phyloP scores from a whole-genome alignment of 2,888 invertebrate genomes.

The Ophion obscuratus region DNA sequence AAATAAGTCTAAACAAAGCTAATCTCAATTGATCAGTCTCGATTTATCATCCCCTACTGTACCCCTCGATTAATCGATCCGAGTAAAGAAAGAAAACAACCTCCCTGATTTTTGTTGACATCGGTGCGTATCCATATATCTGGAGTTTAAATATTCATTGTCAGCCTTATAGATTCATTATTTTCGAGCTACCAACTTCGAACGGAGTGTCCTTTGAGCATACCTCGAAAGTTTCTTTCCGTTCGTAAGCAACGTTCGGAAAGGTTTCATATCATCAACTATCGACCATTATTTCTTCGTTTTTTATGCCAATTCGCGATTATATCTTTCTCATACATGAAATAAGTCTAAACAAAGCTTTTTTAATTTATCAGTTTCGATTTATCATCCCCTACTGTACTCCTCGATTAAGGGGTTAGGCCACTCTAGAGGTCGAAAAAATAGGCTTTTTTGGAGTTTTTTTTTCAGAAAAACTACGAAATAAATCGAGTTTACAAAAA shows the following conservation, averaged over 20 bases:
- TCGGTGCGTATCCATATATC: neutral
- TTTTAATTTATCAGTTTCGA: neutral
- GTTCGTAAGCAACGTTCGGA: too few relatives aligned
- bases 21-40: neutral
- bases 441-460: too few relatives aligned
- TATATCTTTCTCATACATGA: neutral
- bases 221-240: too few relatives aligned
- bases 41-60: neutral
- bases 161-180: neutral
- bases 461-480: too few relatives aligned
- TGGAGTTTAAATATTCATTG: neutral
- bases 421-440: too few relatives aligned
- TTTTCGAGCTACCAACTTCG: neutral
- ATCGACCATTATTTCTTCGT: neutral
- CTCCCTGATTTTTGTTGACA: neutral
- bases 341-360: neutral
- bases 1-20: neutral
- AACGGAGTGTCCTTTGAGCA: neutral
- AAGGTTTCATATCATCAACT: too few relatives aligned
- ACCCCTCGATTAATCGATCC: conserved; percentile 6
- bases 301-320: neutral
- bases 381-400: neutral
- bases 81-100: neutral
- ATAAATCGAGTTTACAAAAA: too few relatives aligned
- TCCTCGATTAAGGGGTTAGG: neutral